Evolutionary conservation across 2,888 invertebrate species (phyloP).

Genomic region (Acleris holmiana): DNA sequence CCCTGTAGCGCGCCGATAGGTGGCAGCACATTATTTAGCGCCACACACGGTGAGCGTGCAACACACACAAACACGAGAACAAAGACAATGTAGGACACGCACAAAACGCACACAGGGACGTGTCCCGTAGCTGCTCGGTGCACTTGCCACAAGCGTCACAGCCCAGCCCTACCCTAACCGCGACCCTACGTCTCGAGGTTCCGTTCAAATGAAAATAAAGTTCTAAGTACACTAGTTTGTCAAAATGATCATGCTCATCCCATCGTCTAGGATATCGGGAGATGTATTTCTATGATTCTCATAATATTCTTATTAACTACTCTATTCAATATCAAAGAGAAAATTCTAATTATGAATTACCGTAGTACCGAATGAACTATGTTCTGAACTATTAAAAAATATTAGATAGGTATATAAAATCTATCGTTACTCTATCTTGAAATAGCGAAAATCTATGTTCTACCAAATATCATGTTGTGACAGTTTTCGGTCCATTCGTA

Average conservation of each 20-base stretch:
- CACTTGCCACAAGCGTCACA: slow-evolving; percentile 78
- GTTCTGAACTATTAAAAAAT: slow-evolving; percentile 33
- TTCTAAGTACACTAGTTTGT: slow-evolving; percentile 63
- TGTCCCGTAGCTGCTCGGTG: slow-evolving; percentile 77
- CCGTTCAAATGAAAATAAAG: slow-evolving; percentile 51
- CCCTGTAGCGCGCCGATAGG: slow-evolving; percentile 87
- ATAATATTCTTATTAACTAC: slow-evolving; percentile 56
- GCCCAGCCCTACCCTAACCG: slow-evolving; percentile 34
- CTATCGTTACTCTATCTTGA: slow-evolving; percentile 43
- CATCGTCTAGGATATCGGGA: slow-evolving; percentile 70
- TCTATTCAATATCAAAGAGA: slow-evolving; percentile 62
- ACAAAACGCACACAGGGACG: slow-evolving; percentile 81
- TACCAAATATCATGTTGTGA: slow-evolving; percentile 50
- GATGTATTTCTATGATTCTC: slow-evolving; percentile 59
- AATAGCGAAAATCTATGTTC: slow-evolving; percentile 59
- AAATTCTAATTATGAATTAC: slow-evolving; percentile 53
- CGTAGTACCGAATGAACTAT: slow-evolving; percentile 26
- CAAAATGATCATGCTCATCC: slow-evolving; percentile 73
- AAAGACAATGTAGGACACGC: slow-evolving; percentile 84
- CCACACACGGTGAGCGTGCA: slow-evolving; percentile 85
- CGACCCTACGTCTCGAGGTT: slow-evolving; percentile 42
- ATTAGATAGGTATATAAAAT: slow-evolving; percentile 35
- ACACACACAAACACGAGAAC: slow-evolving; percentile 85
- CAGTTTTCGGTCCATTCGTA: slow-evolving; percentile 46
- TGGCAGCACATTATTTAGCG: slow-evolving; percentile 80